These are phyloP conservation scores for Phycodurus eques DNA, from an alignment of 2,113 vertebrate genomes.

Conservation along the genomic window DNA sequence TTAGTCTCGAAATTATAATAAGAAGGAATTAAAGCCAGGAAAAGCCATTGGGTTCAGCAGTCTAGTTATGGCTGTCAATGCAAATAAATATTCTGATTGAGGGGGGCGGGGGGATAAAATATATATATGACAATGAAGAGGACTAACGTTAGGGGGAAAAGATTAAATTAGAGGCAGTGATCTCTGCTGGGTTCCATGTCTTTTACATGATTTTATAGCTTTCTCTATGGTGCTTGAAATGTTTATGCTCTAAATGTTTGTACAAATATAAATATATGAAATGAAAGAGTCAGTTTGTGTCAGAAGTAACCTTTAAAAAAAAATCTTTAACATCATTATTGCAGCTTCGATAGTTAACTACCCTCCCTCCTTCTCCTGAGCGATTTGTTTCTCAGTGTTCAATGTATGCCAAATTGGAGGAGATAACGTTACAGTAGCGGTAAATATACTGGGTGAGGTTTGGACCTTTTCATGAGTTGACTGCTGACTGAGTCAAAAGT, in stretches of 20 bases:
- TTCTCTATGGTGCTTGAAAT: conserved; percentile 78
- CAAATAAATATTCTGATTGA: neutral
- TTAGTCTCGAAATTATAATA: conserved; percentile 11
- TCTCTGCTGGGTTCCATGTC: conserved; percentile 76
- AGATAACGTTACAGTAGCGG: conserved; percentile 1
- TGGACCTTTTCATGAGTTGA: conserved; percentile 6
- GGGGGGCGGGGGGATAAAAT: neutral
- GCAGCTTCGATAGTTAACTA: conserved; percentile 5
- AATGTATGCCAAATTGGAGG: conserved; percentile 5
- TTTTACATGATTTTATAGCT: conserved; percentile 66
- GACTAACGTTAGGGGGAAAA: conserved; percentile 6
- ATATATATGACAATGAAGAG: conserved; percentile 4
- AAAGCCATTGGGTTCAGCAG: neutral
- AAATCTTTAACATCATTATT: conserved; percentile 62
- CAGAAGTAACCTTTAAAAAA: conserved; percentile 44
- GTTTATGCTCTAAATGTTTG: conserved; percentile 77
- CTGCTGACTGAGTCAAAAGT: conserved; percentile 5
- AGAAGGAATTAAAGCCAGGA: neutral
- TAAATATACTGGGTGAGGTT: conserved; percentile 8
- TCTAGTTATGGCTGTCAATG: neutral
- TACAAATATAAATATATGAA: conserved; percentile 68
- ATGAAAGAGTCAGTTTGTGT: conserved; percentile 56
- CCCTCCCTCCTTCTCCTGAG: conserved; percentile 15
- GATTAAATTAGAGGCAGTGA: conserved; percentile 27
- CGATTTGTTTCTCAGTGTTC: conserved; percentile 3